phyloP scores from a whole-genome alignment of 2,888 invertebrate genomes.

The Plebejus argus region DNA sequence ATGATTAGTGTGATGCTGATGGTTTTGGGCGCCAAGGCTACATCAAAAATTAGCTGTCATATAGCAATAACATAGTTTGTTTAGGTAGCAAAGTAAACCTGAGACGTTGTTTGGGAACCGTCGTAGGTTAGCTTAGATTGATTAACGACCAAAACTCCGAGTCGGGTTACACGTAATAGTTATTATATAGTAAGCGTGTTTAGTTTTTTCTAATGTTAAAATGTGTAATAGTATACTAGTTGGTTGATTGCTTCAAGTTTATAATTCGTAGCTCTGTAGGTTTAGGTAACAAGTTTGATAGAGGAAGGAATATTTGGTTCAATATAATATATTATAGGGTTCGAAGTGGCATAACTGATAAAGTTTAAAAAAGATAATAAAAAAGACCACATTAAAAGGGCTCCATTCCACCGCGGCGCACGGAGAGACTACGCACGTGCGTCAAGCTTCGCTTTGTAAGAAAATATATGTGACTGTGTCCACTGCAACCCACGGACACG shows the following conservation, averaged over 20 bases:
- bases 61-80: constrained; percentile 12
- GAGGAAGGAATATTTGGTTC: neutral
- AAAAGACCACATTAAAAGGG: neutral
- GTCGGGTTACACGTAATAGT: constrained; percentile 9
- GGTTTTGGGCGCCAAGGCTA: neutral
- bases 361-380: too few relatives aligned
- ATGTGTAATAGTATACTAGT: neutral
- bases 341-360: neutral
- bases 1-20: neutral
- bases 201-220: constrained; percentile 5
- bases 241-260: neutral
- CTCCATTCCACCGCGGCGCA: too few relatives aligned
- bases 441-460: too few relatives aligned
- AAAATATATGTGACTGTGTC: too few relatives aligned
- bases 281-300: neutral
- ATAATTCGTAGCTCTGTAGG: neutral
- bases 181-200: constrained; percentile 6
- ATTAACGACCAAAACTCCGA: neutral
- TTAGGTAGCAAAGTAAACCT: constrained; percentile 26
- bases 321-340: neutral
- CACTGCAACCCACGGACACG: too few relatives aligned
- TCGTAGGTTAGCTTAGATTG: constrained; percentile 23
- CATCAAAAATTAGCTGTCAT: constrained; percentile 6
- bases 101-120: constrained; percentile 18
- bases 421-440: too few relatives aligned